Evolutionary conservation across 2,888 invertebrate genomes (phyloP).

Genomic region (Spodoptera exigua): DNA sequence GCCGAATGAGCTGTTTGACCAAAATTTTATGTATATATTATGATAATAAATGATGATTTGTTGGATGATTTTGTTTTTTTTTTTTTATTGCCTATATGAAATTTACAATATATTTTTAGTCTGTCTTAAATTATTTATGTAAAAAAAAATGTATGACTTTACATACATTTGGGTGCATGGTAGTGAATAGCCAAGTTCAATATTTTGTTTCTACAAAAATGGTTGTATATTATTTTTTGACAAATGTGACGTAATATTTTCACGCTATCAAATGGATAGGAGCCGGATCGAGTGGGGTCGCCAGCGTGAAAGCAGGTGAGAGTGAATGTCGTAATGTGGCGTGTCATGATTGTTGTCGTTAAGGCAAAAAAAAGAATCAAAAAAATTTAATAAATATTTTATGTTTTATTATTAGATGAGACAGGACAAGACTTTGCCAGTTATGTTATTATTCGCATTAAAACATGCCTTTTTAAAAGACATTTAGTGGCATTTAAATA

Average conservation of each 20-base stretch:
- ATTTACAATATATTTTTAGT: too few species aligned
- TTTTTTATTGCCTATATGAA: too few species aligned
- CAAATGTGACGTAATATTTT: slow-evolving; percentile 60
- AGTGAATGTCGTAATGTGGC: slow-evolving; percentile 56
- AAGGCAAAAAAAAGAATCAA: neutral
- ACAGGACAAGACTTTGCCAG: too few species aligned
- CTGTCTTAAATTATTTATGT: too few species aligned
- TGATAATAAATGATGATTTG: slow-evolving; percentile 71
- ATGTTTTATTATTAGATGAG: too few species aligned
- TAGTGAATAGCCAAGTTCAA: slow-evolving; percentile 15
- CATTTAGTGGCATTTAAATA: too few species aligned
- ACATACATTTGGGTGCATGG: neutral
- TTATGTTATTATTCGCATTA: too few species aligned
- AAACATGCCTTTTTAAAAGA: too few species aligned
- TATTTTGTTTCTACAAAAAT: neutral
- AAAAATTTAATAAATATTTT: too few species aligned
- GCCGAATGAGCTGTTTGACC: slow-evolving; percentile 61
- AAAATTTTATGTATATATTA: slow-evolving; percentile 73
- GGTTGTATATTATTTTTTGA: slow-evolving; percentile 19
- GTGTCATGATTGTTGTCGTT: slow-evolving; percentile 12
- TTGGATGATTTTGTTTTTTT: slow-evolving; percentile 55
- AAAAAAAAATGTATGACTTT: neutral
- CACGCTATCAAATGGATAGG: slow-evolving; percentile 80
- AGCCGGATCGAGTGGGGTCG: slow-evolving; percentile 80
- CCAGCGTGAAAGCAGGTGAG: slow-evolving; percentile 87